Evolutionary conservation across 2,113 vertebrate species (phyloP).

Genomic region (Silurus meridionalis): DNA sequence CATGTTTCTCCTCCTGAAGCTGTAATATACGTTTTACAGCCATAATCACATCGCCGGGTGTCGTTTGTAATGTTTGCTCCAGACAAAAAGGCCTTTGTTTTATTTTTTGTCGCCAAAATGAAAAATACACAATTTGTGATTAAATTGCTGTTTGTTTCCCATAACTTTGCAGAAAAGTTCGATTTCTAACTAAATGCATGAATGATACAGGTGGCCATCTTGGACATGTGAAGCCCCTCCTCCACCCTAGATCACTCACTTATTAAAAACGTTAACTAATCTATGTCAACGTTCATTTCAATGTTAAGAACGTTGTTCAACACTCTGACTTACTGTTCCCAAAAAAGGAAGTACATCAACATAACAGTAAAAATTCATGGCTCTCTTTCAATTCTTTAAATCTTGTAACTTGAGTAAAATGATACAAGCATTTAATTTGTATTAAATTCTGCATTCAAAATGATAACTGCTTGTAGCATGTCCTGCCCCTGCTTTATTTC

Average conservation of each 20-base stretch:
- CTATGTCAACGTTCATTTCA: no score
- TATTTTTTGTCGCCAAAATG: neutral
- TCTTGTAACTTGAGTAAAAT: neutral
- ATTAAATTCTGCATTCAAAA: neutral
- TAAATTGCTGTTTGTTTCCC: neutral
- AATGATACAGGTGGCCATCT: neutral
- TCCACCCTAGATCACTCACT: no score
- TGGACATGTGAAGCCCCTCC: neutral
- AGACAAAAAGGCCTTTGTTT: neutral
- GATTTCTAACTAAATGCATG: neutral
- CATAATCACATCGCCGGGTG: neutral
- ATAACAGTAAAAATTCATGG: neutral
- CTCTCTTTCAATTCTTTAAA: neutral
- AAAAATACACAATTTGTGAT: neutral
- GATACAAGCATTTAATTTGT: neutral
- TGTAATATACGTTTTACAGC: neutral
- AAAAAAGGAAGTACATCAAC: neutral
- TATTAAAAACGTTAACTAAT: no score
- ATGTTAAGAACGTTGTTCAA: neutral
- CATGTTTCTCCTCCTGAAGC: conserved; percentile 14
- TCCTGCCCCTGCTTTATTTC: neutral
- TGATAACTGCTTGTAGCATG: neutral
- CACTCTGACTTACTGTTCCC: neutral
- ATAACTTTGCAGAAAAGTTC: neutral
- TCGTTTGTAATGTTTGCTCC: neutral